Conservation (phyloP, 2,797 vertebrate species). For the Danio tinwini region DNA sequence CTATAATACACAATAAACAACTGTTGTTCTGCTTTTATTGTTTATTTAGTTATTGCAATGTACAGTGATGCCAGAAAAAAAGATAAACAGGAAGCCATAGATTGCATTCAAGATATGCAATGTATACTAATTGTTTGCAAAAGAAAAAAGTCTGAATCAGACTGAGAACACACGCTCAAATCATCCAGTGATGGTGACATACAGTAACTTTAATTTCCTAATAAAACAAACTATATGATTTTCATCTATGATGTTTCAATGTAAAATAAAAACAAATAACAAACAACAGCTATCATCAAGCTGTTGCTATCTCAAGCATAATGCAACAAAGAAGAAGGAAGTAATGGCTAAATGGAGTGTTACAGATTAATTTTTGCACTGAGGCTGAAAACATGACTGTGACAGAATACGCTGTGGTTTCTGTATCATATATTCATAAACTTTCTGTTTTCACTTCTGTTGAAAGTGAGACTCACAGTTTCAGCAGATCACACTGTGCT, state of each 20-base stretch:
- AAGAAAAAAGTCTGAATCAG: neutral
- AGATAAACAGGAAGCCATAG: neutral
- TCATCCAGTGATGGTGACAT: neutral
- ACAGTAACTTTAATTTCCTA: neutral
- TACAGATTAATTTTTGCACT: conserved; percentile 33
- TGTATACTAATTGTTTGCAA: neutral
- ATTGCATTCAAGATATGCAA: neutral
- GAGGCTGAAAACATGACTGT: conserved; percentile 4
- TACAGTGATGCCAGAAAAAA: neutral
- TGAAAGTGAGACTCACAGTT: conserved; percentile 33
- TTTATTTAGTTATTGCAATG: neutral
- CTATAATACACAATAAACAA: neutral
- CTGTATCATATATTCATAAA: conserved; percentile 10
- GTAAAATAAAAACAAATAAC: too few species aligned
- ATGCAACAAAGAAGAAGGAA: neutral
- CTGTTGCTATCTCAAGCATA: neutral
- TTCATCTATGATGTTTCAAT: too few species aligned
- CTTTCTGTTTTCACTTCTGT: conserved; percentile 56
- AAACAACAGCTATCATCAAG: neutral
- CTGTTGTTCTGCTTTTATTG: neutral
- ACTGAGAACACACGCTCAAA: neutral
- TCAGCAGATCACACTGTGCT: conserved; percentile 22
- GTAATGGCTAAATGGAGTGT: conserved; percentile 1
- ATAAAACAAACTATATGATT: neutral
- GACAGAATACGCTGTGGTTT: conserved; percentile 18